Evolutionary conservation across 2,797 vertebrate species (phyloP).

Genomic region (Thripadectes ignobilis): DNA sequence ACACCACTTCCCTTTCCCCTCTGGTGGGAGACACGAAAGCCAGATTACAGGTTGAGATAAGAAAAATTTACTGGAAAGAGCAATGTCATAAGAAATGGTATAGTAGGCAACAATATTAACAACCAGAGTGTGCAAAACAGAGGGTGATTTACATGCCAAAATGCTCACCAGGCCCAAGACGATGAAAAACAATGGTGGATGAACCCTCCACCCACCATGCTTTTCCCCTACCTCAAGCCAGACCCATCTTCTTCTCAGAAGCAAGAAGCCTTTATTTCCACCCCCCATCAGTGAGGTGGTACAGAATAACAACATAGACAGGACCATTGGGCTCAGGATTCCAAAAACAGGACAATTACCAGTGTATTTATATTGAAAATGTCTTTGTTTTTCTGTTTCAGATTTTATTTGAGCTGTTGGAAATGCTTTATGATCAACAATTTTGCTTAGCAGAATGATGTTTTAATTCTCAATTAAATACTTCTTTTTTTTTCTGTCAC

Average conservation of each 20-base stretch:
- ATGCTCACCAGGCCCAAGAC: background rate
- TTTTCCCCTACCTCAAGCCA: background rate
- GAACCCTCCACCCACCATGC: accelerated
- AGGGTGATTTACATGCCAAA: background rate
- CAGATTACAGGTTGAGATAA: background rate
- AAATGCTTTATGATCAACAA: background rate
- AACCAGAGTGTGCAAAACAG: background rate
- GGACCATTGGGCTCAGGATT: accelerated
- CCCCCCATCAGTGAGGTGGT: no score
- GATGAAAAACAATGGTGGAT: background rate
- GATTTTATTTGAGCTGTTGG: background rate
- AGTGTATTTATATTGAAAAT: background rate
- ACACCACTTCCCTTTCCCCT: background rate
- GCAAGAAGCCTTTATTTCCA: background rate
- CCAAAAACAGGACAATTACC: background rate
- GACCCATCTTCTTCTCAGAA: background rate
- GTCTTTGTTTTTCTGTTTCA: background rate
- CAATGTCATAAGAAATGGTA: background rate
- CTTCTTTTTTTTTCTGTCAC: background rate
- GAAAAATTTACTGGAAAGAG: background rate
- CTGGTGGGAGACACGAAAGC: background rate
- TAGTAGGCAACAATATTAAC: background rate
- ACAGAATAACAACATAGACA: background rate
- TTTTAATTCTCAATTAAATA: background rate
- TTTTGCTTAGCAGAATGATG: background rate